Evolutionary conservation across 2,888 invertebrate genomes (phyloP).

Genomic region (Villa cingulata): DNA sequence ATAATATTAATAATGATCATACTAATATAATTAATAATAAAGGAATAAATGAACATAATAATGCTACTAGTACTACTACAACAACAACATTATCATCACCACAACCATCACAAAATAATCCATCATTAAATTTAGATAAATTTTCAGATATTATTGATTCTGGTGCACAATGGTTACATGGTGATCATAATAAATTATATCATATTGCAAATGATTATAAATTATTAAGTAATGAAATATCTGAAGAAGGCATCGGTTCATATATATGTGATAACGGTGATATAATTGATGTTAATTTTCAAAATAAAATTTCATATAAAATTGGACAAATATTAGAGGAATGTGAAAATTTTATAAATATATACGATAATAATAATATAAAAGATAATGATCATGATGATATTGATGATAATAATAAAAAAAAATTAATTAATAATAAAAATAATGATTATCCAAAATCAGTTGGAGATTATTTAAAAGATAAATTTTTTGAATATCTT

Average conservation of each 20-base stretch:
- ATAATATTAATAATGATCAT: not conserved
- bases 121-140: not conserved
- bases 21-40: too few relatives aligned
- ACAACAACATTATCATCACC: too few relatives aligned
- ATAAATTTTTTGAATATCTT: conserved; percentile 28
- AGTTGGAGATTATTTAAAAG: conserved; percentile 35
- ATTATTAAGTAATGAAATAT: conserved; percentile 19
- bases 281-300: conserved; percentile 34
- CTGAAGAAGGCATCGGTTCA: conserved; percentile 44
- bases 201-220: conserved; percentile 26
- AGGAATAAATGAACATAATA: too few relatives aligned
- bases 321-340: conserved; percentile 38
- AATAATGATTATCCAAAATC: conserved; percentile 24
- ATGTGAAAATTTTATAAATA: conserved; percentile 36
- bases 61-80: too few relatives aligned
- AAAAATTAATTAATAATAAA: not conserved
- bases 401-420: not conserved
- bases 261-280: conserved; percentile 39
- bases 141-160: conserved; percentile 21
- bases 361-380: too few relatives aligned
- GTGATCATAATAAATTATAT: conserved; percentile 31
- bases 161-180: conserved; percentile 36
- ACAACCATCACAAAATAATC: too few relatives aligned
- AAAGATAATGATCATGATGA: not conserved
- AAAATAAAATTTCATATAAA: conserved; percentile 39